These are phyloP conservation scores for Platysternon megacephalum DNA, from an alignment of 2,113 vertebrate genomes.

Conservation along the genomic window DNA sequence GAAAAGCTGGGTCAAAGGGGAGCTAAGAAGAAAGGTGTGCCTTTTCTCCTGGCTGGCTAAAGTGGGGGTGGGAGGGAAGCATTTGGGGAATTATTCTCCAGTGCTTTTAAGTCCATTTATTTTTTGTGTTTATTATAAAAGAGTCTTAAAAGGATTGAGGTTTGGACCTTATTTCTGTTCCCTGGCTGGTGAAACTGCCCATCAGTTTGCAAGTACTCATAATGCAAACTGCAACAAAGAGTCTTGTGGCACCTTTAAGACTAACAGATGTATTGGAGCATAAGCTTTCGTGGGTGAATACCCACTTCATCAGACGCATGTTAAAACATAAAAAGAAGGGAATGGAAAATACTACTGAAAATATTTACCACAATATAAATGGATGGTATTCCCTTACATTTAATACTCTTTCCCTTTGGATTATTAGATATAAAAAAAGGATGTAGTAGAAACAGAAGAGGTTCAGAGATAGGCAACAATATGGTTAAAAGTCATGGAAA, in stretches of 20 bases:
- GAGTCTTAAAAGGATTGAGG: neutral
- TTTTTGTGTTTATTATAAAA: neutral
- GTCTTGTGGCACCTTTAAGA: too few relatives aligned
- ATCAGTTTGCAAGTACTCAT: neutral
- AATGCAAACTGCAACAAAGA: neutral
- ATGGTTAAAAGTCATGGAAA: neutral
- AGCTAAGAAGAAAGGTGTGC: rapidly evolving
- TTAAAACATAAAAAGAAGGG: neutral
- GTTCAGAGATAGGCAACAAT: neutral
- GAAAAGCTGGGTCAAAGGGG: neutral
- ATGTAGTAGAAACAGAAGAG: neutral
- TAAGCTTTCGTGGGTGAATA: too few relatives aligned
- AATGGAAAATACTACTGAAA: neutral
- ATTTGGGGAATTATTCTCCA: neutral
- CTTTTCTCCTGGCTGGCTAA: neutral
- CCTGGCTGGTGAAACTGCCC: neutral
- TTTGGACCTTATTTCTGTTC: neutral
- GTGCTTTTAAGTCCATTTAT: neutral
- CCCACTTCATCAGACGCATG: too few relatives aligned
- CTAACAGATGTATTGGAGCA: too few relatives aligned
- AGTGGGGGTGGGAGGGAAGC: neutral
- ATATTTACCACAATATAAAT: neutral
- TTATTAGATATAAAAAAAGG: neutral
- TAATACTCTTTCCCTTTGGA: neutral
- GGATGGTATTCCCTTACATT: neutral